Evolutionary conservation across 2,888 invertebrate species (phyloP).

Genomic region (Deladenus siricidicola): DNA sequence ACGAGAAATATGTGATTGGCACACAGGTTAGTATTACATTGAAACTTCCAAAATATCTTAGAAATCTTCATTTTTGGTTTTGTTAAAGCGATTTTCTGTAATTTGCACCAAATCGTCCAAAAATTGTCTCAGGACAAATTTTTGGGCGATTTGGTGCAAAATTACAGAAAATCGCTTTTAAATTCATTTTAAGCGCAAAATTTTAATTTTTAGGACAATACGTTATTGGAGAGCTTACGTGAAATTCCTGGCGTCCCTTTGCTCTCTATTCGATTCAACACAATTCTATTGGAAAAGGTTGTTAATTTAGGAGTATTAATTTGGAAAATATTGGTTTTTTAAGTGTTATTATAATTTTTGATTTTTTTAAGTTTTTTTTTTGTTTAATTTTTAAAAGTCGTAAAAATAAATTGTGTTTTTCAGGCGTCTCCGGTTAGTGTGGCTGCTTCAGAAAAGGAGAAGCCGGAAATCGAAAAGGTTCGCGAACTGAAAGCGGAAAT

Average conservation of each 20-base stretch:
- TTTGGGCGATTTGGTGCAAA: too few relatives aligned
- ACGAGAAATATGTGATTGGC: constrained; percentile 44
- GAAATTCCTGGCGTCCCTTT: constrained; percentile 38
- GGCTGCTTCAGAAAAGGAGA: constrained; percentile 5
- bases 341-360: background rate
- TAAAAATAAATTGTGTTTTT: constrained; percentile 1
- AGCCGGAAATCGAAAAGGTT: constrained; percentile 28
- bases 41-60: too few relatives aligned
- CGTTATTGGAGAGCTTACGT: constrained; percentile 36
- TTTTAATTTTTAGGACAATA: constrained; percentile 32
- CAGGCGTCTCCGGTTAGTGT: constrained; percentile 24
- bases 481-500: constrained; percentile 26
- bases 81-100: too few relatives aligned
- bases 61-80: too few relatives aligned
- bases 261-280: constrained; percentile 44
- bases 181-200: too few relatives aligned
- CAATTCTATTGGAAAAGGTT: constrained; percentile 45
- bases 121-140: too few relatives aligned
- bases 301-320: background rate
- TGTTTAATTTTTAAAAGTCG: background rate
- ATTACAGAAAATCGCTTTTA: too few relatives aligned
- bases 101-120: too few relatives aligned
- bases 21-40: constrained; percentile 41
- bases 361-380: background rate
- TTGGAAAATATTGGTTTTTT: background rate